These are phyloP conservation scores for Phoenicopterus ruber DNA, from an alignment of 2,113 vertebrate species.

Conservation along the genomic window DNA sequence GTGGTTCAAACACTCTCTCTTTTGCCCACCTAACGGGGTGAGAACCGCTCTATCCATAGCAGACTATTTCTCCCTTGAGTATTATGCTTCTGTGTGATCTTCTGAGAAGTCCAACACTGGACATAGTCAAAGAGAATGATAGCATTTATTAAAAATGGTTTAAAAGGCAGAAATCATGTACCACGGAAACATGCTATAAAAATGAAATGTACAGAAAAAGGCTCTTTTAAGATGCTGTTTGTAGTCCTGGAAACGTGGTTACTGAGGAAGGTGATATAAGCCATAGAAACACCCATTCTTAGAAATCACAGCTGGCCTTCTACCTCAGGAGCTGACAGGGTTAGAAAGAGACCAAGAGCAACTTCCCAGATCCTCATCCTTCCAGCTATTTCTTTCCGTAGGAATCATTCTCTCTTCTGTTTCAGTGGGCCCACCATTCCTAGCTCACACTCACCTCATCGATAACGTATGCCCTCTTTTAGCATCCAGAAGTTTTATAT, in stretches of 20 bases:
- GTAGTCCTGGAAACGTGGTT: background rate
- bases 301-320: background rate
- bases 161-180: conserved; percentile 14
- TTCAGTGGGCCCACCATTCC: background rate
- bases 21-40: conserved; percentile 42
- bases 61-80: conserved; percentile 38
- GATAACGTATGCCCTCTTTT: background rate
- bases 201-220: conserved; percentile 31
- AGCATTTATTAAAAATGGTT: conserved; percentile 44
- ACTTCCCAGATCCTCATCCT: background rate
- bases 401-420: background rate
- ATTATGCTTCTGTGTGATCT: conserved; percentile 34
- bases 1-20: conserved; percentile 29
- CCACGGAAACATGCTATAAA: conserved; percentile 18
- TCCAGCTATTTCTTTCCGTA: background rate
- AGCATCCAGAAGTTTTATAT: background rate
- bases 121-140: conserved; percentile 33
- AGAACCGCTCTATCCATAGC: background rate
- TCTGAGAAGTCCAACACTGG: conserved; percentile 35
- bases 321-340: background rate
- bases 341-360: background rate
- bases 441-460: background rate
- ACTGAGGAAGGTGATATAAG: conserved; percentile 11
- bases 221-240: conserved; percentile 26
- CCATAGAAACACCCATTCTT: conserved; percentile 22